Base-by-base conservation (phyloP, 1,140 invertebrate genomes). In the Eueides isabella region DNA sequence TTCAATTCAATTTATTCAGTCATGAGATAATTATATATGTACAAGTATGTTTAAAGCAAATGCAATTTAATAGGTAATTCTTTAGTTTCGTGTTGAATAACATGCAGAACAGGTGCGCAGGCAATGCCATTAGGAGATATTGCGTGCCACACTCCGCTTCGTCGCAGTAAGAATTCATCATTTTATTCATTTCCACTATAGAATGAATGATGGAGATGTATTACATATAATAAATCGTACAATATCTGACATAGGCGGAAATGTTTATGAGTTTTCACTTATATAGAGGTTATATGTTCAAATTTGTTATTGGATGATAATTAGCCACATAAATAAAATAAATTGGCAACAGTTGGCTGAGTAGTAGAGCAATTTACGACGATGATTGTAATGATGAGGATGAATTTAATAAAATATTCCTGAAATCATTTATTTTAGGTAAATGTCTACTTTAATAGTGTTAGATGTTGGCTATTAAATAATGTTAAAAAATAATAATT, bases 121-220 rank as follows among this genome's bases (percentile, higher is more conserved):
- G 67, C 38, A 75, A 64, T 75, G 48, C 35, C 68, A 75, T 74
- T 64, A 67, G 41, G 5, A 29, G 12, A 75, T 75, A 75, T 75
- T 75, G 73, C 73, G 62, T 61, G 62, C 41, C 19, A 44, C 16
- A 44, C 70, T 29, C 41, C 38, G 44, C 38, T 44, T 67, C 48
- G 48, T 67, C 65, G 65, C 14, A 29, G 29, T 62, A 44, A 28
- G 67, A 70, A 75, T 75, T 70, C 73, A 67, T 48, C 48, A 61
- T 69, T 70, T 70, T 71, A 66, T 61, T 68, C 69, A 71, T 73
- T 61, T 35, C 64, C 66, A 48, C 64, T 72, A 41, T 65, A 41
- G 48, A 72, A 72, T 55, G 38, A 33, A 70, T 65, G 71, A 72
- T 72, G 44, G 67, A 55, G 41, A 55, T 11, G 67, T 23, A 67